Percentiles rank a stretch among this genome's conserved stretches.
Conservation (phyloP, 2,113 vertebrate genomes). For the Vulpes ferrilata region DNA sequence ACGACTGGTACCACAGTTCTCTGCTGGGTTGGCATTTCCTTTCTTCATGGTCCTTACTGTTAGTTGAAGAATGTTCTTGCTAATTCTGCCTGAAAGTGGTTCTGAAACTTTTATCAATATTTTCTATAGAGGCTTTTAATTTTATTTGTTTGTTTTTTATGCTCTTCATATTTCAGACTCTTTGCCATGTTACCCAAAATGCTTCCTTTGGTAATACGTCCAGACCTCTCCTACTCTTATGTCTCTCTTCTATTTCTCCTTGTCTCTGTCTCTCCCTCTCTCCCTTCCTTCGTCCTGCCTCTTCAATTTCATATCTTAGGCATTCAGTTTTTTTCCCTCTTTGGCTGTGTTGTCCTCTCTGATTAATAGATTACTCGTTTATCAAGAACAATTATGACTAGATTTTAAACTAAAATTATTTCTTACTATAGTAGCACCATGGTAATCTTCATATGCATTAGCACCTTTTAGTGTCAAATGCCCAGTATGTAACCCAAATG, state of each 20-base stretch:
- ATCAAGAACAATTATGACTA: not conserved
- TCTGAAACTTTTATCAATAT: not conserved
- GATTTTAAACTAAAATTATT: not conserved
- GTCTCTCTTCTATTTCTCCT: not conserved
- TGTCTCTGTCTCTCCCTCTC: not conserved
- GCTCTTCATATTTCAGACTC: not conserved
- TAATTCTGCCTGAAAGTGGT: not conserved
- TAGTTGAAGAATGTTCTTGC: not conserved
- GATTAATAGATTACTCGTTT: not conserved
- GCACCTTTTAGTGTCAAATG: not conserved
- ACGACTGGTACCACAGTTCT: not conserved
- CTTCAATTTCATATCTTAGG: not conserved
- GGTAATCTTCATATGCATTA: not conserved
- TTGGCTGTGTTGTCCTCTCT: not conserved
- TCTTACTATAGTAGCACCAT: not conserved
- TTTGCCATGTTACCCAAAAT: not conserved
- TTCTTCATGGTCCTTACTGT: not conserved
- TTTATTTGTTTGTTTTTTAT: not conserved
- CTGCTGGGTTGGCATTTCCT: not conserved
- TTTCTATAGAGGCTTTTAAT: not conserved
- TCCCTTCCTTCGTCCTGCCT: not conserved
- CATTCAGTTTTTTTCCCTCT: not conserved
- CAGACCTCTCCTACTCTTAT: not conserved
- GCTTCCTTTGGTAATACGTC: not conserved
- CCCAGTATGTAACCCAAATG: not conserved